Conservation (phyloP, 1,140 invertebrate genomes). For the Penaeus vannamei region DNA sequence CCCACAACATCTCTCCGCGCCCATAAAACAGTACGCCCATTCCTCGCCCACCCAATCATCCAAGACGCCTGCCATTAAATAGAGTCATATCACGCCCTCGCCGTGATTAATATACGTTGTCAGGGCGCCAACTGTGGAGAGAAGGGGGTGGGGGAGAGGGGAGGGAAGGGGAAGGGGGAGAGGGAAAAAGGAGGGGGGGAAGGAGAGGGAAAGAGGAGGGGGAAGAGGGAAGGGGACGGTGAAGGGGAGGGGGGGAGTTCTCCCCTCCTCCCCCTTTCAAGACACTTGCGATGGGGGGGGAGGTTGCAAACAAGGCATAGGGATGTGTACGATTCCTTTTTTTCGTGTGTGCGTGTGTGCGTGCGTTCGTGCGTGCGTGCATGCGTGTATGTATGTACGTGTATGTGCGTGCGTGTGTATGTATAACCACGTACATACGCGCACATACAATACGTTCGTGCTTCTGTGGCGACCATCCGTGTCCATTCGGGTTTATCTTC, state of each 20-base stretch:
- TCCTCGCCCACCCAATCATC: slow-evolving; percentile 27
- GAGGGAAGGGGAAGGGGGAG: background rate
- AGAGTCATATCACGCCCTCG: slow-evolving; percentile 51
- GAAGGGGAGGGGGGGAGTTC: background rate
- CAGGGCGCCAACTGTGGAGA: slow-evolving; percentile 23
- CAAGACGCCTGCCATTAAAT: slow-evolving; percentile 58
- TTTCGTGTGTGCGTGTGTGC: background rate
- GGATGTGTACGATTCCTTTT: background rate
- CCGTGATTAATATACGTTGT: slow-evolving; percentile 40
- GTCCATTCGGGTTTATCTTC: no score
- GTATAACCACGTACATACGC: slow-evolving; percentile 26
- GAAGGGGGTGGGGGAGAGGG: background rate
- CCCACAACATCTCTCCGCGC: background rate
- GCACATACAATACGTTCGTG: background rate
- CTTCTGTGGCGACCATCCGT: no score
- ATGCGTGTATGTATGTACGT: slow-evolving; percentile 31
- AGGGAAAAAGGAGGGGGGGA: no score
- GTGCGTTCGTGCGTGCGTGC: slow-evolving; percentile 18
- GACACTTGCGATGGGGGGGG: background rate
- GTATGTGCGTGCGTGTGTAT: slow-evolving; percentile 10
- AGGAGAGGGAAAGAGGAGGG: background rate
- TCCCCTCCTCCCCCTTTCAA: background rate
- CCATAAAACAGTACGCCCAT: background rate
- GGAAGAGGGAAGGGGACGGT: background rate
- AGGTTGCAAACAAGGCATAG: slow-evolving; percentile 39